Evolutionary conservation across 2,888 invertebrate species (phyloP), one percentile per base, ranked within the genome.

Genomic region (Ernsta delagoae): DNA sequence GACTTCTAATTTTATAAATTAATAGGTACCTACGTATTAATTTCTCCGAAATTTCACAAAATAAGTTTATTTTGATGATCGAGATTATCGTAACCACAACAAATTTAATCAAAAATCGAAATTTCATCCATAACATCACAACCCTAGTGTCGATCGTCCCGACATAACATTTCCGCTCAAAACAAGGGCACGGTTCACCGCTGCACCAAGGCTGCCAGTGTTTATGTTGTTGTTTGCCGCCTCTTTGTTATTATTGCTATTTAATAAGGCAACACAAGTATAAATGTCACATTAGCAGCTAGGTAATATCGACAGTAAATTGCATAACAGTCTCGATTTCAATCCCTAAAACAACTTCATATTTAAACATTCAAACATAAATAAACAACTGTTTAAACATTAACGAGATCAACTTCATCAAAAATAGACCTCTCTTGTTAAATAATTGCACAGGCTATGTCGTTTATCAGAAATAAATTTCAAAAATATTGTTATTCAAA

Each of bases 181-280:
- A 65, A 68, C 72, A 72, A 74, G 75, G 71, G 70, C 74, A 61
- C 65, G 67, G 45, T 50, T 53, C 50, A 48, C 62, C 64, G 65
- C 41, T 41, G 57, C 24, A 68, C 70, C 74, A 75, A 75, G 75
- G 75, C 71, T 74, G 66, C 16, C 12, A 12, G 60, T 75, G 75
- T 75, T 75, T 75, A 75, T 74, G 71, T 72, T 61, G 4, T n/a
- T 5, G 36, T 36, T 56, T 45, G 34, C n/a, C 16, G 39, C 57
- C 12, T 36, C 9, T 36, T 34, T 57, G 34, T 56, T 56, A 56
- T 34, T 34, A 56, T 56, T 53, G 53, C 24, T 53, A 24, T 53
- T 24, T 53, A 24, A 24, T 53, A 7, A 9, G 12, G 16, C 24
- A 8, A 53, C 24, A 3, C 8, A 50, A 50, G 7, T 16, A 16